These are phyloP conservation scores for Scelioninae gen. 2 DNA, from an alignment of 2,888 invertebrate species.

Conservation along the genomic window DNA sequence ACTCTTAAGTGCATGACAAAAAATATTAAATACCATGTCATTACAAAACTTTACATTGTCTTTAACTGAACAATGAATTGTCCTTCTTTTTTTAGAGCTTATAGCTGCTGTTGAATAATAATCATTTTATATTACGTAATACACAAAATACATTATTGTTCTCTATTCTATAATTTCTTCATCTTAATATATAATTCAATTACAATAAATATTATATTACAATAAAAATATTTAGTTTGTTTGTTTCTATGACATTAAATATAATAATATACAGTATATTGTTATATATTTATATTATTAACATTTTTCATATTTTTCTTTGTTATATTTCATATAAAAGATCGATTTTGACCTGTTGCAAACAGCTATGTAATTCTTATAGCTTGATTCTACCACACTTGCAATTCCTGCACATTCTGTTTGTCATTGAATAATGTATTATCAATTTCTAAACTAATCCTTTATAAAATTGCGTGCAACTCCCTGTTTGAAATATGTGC, in stretches of 20 bases:
- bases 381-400: slow-evolving; percentile 10
- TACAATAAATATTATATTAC: background rate
- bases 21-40: slow-evolving; percentile 4
- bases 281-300: no score
- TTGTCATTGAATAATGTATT: slow-evolving; percentile 40
- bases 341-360: slow-evolving; percentile 45
- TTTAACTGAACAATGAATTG: slow-evolving; percentile 23
- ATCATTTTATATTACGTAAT: slow-evolving; percentile 19
- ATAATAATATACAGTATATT: no score
- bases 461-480: slow-evolving; percentile 7
- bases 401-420: slow-evolving; percentile 33
- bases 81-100: slow-evolving; percentile 22
- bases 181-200: background rate
- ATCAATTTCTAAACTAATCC: slow-evolving; percentile 37
- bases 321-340: slow-evolving; percentile 23
- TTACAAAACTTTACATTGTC: slow-evolving; percentile 24
- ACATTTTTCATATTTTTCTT: no score
- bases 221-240: no score
- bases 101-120: slow-evolving; percentile 18
- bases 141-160: background rate
- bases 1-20: slow-evolving; percentile 7
- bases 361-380: slow-evolving; percentile 19
- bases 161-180: background rate
- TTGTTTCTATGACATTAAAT: background rate
- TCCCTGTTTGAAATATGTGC: background rate